Evolutionary conservation across 2,888 invertebrate species (phyloP).

Genomic region (Exephanes ischioxanthus): DNA sequence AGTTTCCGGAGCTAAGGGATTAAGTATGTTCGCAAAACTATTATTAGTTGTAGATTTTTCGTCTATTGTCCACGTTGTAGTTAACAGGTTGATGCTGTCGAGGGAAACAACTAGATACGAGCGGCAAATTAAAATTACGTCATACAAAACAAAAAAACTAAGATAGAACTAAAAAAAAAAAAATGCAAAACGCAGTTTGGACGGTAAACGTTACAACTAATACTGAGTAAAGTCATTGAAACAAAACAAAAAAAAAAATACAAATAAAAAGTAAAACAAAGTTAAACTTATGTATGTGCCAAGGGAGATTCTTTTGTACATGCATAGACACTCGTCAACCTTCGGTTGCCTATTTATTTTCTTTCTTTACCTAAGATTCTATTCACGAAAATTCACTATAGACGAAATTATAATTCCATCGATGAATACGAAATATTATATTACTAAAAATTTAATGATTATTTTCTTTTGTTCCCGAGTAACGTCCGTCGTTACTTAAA

Average conservation of each 20-base stretch:
- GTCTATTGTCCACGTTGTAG: constrained; percentile 46
- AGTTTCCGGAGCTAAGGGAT: not conserved
- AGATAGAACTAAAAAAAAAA: constrained; percentile 75
- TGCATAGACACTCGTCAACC: constrained; percentile 59
- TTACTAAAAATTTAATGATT: constrained; percentile 19
- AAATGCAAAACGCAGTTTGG: constrained; percentile 81
- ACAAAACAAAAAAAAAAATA: constrained; percentile 60
- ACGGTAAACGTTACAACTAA: constrained; percentile 83
- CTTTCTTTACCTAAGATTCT: constrained; percentile 15
- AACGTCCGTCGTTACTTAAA: not conserved
- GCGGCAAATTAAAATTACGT: constrained; percentile 63
- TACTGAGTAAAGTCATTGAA: constrained; percentile 75
- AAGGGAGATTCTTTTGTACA: constrained; percentile 69
- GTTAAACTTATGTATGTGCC: constrained; percentile 67
- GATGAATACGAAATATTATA: constrained; percentile 43
- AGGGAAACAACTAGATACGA: constrained; percentile 39
- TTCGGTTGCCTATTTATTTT: constrained; percentile 30
- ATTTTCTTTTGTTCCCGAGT: constrained; percentile 34
- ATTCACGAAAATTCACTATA: constrained; percentile 12
- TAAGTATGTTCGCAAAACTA: constrained; percentile 45
- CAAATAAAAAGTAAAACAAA: constrained; percentile 61
- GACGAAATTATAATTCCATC: constrained; percentile 61
- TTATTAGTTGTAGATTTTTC: constrained; percentile 45
- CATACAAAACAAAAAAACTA: constrained; percentile 58
- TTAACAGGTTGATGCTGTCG: constrained; percentile 18